Conservation (phyloP, 35 echinoderm and acorn worm genomes). For the Heliocidaris erythrogramma region DNA sequence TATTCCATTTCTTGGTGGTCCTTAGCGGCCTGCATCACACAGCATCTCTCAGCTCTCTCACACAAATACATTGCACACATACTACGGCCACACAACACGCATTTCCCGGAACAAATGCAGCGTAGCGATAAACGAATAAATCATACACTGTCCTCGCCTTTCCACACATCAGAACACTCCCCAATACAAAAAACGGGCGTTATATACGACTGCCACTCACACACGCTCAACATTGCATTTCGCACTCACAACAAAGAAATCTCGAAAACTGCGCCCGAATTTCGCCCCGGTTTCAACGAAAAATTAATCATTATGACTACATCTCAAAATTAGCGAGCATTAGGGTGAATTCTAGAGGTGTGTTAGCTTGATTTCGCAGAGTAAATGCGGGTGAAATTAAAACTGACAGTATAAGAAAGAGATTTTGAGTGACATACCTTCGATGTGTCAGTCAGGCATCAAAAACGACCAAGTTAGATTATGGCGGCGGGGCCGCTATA, state of each 20-base stretch:
- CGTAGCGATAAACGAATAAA: conserved; percentile 41
- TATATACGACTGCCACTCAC: conserved; percentile 41
- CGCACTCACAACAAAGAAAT: conserved; percentile 42
- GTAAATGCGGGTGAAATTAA: conserved; percentile 48
- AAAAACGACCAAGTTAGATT: conserved; percentile 53
- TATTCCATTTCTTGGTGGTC: no score
- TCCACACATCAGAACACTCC: conserved; percentile 31
- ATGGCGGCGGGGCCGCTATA: conserved; percentile 60
- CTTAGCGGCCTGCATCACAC: neutral
- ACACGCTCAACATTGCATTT: conserved; percentile 33
- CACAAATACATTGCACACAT: neutral
- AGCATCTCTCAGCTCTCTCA: neutral
- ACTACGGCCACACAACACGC: conserved; percentile 21
- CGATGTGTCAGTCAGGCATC: conserved; percentile 61
- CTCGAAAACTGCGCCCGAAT: neutral
- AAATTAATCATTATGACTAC: neutral
- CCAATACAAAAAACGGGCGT: conserved; percentile 47
- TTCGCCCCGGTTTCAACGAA: neutral
- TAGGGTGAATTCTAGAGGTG: conserved; percentile 24
- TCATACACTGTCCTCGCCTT: conserved; percentile 20
- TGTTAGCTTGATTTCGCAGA: conserved; percentile 26
- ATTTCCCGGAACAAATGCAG: neutral
- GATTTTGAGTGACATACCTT: conserved; percentile 71
- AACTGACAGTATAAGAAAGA: conserved; percentile 60
- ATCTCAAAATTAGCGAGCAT: neutral